Percentiles rank a stretch among this genome's conserved stretches.
Evolutionary conservation across 2,797 vertebrate species (phyloP).

Genomic region (Poecilia velifera): DNA sequence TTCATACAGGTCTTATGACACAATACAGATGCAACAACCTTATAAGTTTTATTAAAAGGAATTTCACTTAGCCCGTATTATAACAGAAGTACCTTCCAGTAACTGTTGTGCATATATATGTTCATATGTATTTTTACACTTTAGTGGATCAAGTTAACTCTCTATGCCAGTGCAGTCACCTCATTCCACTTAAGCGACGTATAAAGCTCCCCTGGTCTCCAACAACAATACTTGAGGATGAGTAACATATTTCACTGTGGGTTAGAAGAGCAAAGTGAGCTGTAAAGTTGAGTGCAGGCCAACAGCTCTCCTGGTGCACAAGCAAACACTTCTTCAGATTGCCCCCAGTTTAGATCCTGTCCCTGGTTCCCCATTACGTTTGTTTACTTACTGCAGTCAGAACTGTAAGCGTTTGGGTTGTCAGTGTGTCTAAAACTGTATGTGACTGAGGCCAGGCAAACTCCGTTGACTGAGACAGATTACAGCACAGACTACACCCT

Average conservation of each 20-base stretch:
- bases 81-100: slow-evolving; percentile 20
- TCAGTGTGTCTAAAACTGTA: neutral
- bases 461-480: slow-evolving; percentile 14
- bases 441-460: slow-evolving; percentile 20
- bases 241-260: slow-evolving; percentile 40
- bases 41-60: neutral
- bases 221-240: slow-evolving; percentile 47
- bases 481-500: neutral
- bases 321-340: slow-evolving; percentile 51
- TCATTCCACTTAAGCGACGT: slow-evolving; percentile 38
- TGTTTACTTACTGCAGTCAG: slow-evolving; percentile 63
- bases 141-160: slow-evolving; percentile 46
- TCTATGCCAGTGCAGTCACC: slow-evolving; percentile 36
- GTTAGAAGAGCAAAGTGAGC: slow-evolving; percentile 51
- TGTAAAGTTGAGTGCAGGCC: slow-evolving; percentile 47
- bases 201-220: slow-evolving; percentile 39
- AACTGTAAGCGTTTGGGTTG: slow-evolving; percentile 15
- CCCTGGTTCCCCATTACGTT: slow-evolving; percentile 63
- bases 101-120: slow-evolving; percentile 30
- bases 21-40: neutral
- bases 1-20: neutral
- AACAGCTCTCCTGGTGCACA: slow-evolving; percentile 56
- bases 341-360: slow-evolving; percentile 57
- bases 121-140: neutral
- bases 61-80: neutral